Base-by-base conservation (phyloP, 1,140 invertebrate species). In the Orchesella cincta region DNA sequence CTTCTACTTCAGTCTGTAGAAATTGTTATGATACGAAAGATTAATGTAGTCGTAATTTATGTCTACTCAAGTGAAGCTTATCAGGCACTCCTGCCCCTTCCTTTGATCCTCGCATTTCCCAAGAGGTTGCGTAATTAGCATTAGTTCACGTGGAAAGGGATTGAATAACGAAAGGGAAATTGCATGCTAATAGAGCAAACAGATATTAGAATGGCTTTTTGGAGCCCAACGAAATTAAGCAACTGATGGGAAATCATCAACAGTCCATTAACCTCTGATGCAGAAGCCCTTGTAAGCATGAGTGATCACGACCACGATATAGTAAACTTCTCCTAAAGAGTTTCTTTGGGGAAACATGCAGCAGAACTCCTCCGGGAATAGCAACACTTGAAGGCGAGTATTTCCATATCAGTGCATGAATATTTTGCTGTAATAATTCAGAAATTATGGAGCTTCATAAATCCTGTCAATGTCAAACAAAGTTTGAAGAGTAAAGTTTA, bases 161-260 rank as follows among this genome's bases (percentile, higher is more conserved):
- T n/a, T n/a, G n/a, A n/a, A n/a, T n/a, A n/a, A n/a, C n/a, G n/a
- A n/a, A n/a, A n/a, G n/a, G n/a, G n/a, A n/a, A n/a, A n/a, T n/a
- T n/a, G n/a, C n/a, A n/a, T n/a, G n/a, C n/a, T n/a, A n/a, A n/a
- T 12, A 67, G 62, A 33, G 62, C 62, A 12, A 29, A 67, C 31
- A 31, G 3, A 14, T 31, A 67, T 67, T 29, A 67, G 5, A 29
- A 67, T 67, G 62, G 62, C 8, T 67, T 31, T 67, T 29, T 67
- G 23, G 62, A 67, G 33, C 3, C 62, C 23, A 67, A 67, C 29
- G 62, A 67, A 31, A 67, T 67, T 2, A 29, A 67, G n/a, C 62
- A 33, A n/a, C 33, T 67, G 14, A 8, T 67, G 31, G 62, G 1
- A 31, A 29, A 67, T 12, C 31, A 67, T n/a, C 2, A 67, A 67